Evolutionary conservation across 2,113 vertebrate species (phyloP).

Genomic region (Carettochelys insculpta): DNA sequence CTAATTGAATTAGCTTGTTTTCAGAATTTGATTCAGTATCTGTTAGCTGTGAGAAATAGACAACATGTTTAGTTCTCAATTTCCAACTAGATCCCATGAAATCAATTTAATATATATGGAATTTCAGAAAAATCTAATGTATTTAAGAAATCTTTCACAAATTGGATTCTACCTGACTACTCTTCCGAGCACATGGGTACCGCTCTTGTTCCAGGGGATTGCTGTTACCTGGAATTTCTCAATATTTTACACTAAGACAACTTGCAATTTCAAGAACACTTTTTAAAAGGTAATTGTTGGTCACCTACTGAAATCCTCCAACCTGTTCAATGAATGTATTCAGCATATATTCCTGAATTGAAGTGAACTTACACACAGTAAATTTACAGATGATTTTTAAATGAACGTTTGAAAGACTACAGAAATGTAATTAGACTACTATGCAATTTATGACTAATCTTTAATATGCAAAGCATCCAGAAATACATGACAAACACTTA

Average conservation of each 20-base stretch:
- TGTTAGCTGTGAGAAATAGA: neutral
- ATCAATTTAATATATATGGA: neutral
- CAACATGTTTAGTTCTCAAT: neutral
- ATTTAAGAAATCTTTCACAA: neutral
- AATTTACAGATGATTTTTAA: conserved; percentile 60
- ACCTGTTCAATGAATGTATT: conserved; percentile 12
- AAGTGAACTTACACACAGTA: neutral
- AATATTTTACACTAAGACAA: conserved; percentile 33
- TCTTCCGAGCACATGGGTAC: neutral
- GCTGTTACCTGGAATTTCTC: neutral
- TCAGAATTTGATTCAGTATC: neutral
- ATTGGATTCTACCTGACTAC: neutral
- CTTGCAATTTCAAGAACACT: conserved; percentile 40
- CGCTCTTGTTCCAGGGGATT: neutral
- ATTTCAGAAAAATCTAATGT: neutral
- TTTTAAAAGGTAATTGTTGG: conserved; percentile 38
- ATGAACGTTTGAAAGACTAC: conserved; percentile 59
- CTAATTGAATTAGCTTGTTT: neutral
- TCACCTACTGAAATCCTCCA: neutral
- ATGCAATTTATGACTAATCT: conserved; percentile 62
- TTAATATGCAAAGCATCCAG: conserved; percentile 47
- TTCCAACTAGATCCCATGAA: neutral
- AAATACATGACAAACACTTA: conserved; percentile 53
- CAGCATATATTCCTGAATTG: neutral
- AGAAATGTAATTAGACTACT: conserved; percentile 51